Evolutionary conservation across 2,888 invertebrate genomes (phyloP).

Genomic region (Cerastis rubricosa): DNA sequence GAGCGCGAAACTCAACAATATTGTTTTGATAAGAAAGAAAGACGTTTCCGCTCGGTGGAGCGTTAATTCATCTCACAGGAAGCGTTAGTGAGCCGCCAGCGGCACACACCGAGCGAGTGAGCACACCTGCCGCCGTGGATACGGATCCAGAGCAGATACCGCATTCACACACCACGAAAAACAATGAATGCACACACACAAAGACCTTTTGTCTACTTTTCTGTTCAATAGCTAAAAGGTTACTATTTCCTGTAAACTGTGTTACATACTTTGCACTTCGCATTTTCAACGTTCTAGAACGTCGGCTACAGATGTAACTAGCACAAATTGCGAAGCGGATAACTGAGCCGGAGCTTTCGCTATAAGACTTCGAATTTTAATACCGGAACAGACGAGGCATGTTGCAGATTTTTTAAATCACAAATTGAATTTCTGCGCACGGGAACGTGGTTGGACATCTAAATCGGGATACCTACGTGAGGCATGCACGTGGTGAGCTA

Average conservation of each 20-base stretch:
- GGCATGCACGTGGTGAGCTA: slow-evolving; percentile 8
- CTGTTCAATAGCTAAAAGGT: slow-evolving; percentile 37
- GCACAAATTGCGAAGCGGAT: slow-evolving; percentile 38
- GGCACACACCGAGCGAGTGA: slow-evolving; percentile 38
- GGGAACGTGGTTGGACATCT: slow-evolving; percentile 25
- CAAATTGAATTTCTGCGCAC: slow-evolving; percentile 50
- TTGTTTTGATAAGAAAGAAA: slow-evolving; percentile 79
- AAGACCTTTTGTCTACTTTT: slow-evolving; percentile 34
- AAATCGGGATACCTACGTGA: slow-evolving; percentile 31
- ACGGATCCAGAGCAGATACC: slow-evolving; percentile 37
- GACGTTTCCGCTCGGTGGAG: slow-evolving; percentile 82
- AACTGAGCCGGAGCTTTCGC: slow-evolving; percentile 35
- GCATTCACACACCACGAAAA: slow-evolving; percentile 36
- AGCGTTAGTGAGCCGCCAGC: slow-evolving; percentile 68
- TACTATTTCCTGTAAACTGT: slow-evolving; percentile 21
- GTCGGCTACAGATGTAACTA: slow-evolving; percentile 31
- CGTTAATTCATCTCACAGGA: slow-evolving; percentile 80
- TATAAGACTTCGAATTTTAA: slow-evolving; percentile 51
- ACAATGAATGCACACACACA: slow-evolving; percentile 44
- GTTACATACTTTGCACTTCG: slow-evolving; percentile 5
- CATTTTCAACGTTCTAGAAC: slow-evolving; percentile 34
- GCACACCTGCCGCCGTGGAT: slow-evolving; percentile 61
- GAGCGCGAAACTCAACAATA: slow-evolving; percentile 65
- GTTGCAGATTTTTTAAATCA: slow-evolving; percentile 49
- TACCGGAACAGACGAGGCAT: slow-evolving; percentile 23